These are phyloP conservation scores for Metridium senile DNA, from an alignment of 92 coral and sea anemone species.

Conservation along the genomic window DNA sequence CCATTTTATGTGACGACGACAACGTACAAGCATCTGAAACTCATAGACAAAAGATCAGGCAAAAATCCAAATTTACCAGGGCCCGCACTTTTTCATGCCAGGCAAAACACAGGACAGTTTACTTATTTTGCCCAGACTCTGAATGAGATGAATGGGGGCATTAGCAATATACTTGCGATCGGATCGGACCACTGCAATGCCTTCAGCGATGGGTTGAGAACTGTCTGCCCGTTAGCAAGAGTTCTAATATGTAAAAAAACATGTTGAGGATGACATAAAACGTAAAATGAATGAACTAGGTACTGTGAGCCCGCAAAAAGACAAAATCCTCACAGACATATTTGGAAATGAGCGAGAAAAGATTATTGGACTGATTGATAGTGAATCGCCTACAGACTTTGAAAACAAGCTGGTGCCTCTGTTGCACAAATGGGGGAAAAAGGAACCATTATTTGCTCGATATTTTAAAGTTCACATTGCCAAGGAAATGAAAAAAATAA, in stretches of 20 bases:
- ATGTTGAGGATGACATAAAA: slow-evolving; percentile 30
- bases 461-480: slow-evolving; percentile 14
- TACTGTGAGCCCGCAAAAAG: background rate
- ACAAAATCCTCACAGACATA: slow-evolving; percentile 17
- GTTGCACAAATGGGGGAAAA: slow-evolving; percentile 15
- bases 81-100: slow-evolving; percentile 53
- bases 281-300: slow-evolving; percentile 23
- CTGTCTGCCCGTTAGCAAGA: slow-evolving; percentile 33
- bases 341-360: slow-evolving; percentile 33
- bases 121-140: slow-evolving; percentile 48
- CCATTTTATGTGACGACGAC: slow-evolving; percentile 49
- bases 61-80: slow-evolving; percentile 44
- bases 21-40: slow-evolving; percentile 38
- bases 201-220: slow-evolving; percentile 23
- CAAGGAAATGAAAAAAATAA: slow-evolving; percentile 34
- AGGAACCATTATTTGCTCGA: slow-evolving; percentile 21
- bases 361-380: slow-evolving; percentile 32
- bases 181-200: slow-evolving; percentile 43
- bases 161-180: slow-evolving; percentile 17
- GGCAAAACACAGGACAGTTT: slow-evolving; percentile 44
- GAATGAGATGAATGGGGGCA: slow-evolving; percentile 8
- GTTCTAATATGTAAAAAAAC: slow-evolving; percentile 30
- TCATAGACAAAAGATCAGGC: slow-evolving; percentile 29
- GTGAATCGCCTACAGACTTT: slow-evolving; percentile 14
- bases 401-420: slow-evolving; percentile 10